phyloP scores from a whole-genome alignment of 2,888 invertebrate genomes.

The Laothoe populi region DNA sequence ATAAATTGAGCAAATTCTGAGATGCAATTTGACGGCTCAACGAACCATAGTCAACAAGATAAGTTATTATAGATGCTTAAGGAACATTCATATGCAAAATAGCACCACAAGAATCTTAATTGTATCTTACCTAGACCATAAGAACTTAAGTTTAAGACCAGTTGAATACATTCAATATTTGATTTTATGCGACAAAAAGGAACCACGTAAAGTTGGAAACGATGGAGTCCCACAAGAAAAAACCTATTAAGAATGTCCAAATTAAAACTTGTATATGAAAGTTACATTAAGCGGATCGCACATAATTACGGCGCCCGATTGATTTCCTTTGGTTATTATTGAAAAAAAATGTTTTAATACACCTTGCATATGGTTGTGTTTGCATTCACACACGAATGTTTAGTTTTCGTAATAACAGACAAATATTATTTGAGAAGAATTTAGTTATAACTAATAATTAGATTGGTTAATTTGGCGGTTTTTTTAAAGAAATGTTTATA shows the following conservation, averaged over 20 bases:
- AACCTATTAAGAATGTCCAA: slow-evolving; percentile 17
- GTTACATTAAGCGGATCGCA: slow-evolving; percentile 9
- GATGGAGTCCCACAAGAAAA: not conserved
- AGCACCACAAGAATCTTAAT: not conserved
- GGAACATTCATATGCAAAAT: not conserved
- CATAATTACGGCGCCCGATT: slow-evolving; percentile 20
- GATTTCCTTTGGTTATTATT: slow-evolving; percentile 25
- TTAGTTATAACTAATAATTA: too few relatives aligned
- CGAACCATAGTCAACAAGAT: too few relatives aligned
- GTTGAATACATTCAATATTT: not conserved
- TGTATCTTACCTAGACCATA: not conserved
- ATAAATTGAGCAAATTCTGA: too few relatives aligned
- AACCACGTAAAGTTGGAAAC: not conserved
- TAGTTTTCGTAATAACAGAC: not conserved
- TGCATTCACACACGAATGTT: not conserved
- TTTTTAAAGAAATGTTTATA: too few relatives aligned
- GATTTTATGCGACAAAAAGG: slow-evolving; percentile 10
- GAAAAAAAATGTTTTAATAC: slow-evolving; percentile 25
- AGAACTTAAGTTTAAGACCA: not conserved
- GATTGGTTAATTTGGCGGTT: too few relatives aligned
- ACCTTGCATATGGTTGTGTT: slow-evolving; percentile 6
- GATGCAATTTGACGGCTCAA: too few relatives aligned
- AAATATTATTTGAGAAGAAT: too few relatives aligned
- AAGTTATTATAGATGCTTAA: not conserved
- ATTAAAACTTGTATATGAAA: slow-evolving; percentile 20